Evolutionary conservation across 2,888 invertebrate species (phyloP).

Genomic region (Azorinus chamasolen): DNA sequence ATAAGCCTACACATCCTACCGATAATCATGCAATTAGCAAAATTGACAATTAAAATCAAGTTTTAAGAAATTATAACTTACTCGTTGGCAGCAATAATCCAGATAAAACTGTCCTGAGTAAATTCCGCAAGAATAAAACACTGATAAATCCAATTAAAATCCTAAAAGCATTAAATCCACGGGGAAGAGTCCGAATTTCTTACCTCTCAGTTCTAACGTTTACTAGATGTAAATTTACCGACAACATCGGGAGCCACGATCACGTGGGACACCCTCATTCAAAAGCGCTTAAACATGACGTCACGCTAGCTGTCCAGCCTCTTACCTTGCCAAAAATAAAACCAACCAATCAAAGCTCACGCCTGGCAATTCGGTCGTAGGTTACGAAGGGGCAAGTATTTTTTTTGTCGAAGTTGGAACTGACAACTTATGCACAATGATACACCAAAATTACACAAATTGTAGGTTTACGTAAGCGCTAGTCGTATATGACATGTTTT

Average conservation of each 20-base stretch:
- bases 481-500: no score
- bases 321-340: constrained; percentile 10
- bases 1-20: no score
- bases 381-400: no score
- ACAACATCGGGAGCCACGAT: background rate
- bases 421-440: no score
- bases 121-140: constrained; percentile 4
- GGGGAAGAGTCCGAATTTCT: background rate
- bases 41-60: no score
- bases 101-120: background rate
- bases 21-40: no score
- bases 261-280: background rate
- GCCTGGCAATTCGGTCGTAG: no score
- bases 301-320: constrained; percentile 18
- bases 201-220: no score
- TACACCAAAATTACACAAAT: no score
- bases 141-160: constrained; percentile 9
- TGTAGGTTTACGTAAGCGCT: no score
- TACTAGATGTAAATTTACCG: background rate
- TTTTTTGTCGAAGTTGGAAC: no score
- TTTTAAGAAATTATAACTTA: no score
- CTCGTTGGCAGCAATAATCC: background rate
- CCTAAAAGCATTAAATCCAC: constrained; percentile 9
- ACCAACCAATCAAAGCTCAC: constrained; percentile 6
- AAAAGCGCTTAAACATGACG: constrained; percentile 10